Evolutionary conservation across 2,113 vertebrate genomes (phyloP).

Genomic region (Notiomystis cincta): DNA sequence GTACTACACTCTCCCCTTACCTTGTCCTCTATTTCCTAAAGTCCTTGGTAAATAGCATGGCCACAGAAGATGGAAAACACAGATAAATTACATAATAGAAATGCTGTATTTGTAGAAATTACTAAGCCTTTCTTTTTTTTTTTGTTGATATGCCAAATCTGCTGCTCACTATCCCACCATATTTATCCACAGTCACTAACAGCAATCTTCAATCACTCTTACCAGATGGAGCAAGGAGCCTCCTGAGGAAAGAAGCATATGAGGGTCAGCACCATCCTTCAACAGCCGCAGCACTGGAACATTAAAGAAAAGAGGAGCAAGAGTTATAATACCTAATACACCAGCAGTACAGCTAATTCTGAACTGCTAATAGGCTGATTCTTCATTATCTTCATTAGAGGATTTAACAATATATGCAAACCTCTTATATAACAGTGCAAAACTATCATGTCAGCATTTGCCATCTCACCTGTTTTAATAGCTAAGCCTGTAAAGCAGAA

Average conservation of each 20-base stretch:
- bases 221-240: conserved; percentile 94
- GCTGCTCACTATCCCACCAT: not conserved
- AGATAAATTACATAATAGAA: not conserved
- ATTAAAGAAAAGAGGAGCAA: conserved; percentile 33
- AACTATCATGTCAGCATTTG: not conserved
- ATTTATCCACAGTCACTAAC: not conserved
- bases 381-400: not conserved
- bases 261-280: conserved; percentile 86
- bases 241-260: conserved; percentile 78
- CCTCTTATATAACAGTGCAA: not conserved
- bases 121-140: not conserved
- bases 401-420: not conserved
- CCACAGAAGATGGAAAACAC: not conserved
- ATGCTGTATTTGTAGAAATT: too few relatives aligned
- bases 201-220: conserved; percentile 57
- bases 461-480: not conserved
- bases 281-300: conserved; percentile 85
- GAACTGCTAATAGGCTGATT: not conserved
- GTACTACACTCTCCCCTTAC: not conserved
- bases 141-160: not conserved
- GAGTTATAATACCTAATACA: conserved; percentile 5
- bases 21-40: not conserved
- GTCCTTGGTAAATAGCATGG: not conserved
- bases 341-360: not conserved
- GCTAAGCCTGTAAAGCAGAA: not conserved